Conservation (phyloP, 2,888 invertebrate genomes). For the Cremastinae sp. region DNA sequence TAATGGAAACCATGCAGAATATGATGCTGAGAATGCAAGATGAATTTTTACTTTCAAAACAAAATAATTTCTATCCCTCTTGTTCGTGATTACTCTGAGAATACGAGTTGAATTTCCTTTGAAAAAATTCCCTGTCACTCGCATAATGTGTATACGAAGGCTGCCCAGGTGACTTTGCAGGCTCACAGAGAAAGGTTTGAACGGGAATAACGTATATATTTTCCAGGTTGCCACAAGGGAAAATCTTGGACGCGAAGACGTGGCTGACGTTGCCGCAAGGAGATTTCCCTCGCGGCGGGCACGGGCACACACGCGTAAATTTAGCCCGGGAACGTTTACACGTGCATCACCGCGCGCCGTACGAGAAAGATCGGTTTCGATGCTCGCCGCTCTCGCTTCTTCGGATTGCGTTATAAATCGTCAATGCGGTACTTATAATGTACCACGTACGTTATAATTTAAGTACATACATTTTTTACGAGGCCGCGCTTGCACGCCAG, state of each 20-base stretch:
- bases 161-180: slow-evolving; percentile 45
- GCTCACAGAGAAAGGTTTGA: slow-evolving; percentile 28
- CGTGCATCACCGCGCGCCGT: neutral
- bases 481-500: slow-evolving; percentile 22
- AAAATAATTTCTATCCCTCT: no score
- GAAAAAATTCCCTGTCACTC: neutral
- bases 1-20: no score
- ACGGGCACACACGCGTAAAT: slow-evolving; percentile 19
- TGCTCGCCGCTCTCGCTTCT: slow-evolving; percentile 49
- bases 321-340: no score
- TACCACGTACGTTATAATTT: slow-evolving; percentile 65
- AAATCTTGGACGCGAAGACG: slow-evolving; percentile 44
- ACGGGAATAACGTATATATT: slow-evolving; percentile 36
- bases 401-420: slow-evolving; percentile 65
- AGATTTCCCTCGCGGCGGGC: slow-evolving; percentile 65
- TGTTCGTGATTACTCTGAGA: no score
- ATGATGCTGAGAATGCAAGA: no score
- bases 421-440: slow-evolving; percentile 63
- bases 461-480: slow-evolving; percentile 61
- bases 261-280: slow-evolving; percentile 49
- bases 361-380: slow-evolving; percentile 46
- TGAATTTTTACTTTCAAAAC: no score
- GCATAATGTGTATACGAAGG: slow-evolving; percentile 21
- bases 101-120: no score
- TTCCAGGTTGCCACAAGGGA: slow-evolving; percentile 25